Evolutionary conservation across 2,113 vertebrate genomes (phyloP), one percentile per base, ranked within the genome.

Genomic region (Alethe diademata): DNA sequence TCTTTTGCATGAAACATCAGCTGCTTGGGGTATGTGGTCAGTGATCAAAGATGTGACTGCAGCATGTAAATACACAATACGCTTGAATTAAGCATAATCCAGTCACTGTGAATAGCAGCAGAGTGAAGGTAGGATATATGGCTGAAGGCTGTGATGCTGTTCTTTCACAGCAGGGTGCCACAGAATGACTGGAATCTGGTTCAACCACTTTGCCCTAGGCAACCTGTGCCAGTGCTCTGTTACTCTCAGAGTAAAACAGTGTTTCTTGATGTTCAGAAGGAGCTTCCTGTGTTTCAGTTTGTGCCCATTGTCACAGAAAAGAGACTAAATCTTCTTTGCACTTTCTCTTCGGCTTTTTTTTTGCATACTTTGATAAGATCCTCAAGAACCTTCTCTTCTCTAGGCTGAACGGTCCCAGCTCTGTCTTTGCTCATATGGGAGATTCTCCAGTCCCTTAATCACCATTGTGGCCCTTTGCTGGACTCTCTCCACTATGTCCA

Each of bases 91-190:
- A 40, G 16, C 58, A 22, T 40, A n/a, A 45, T 71, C 28, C 7
- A 28, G 66, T 82, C 45, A 24, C 40, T 76, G 6, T 35, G 45
- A 74, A 51, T 31, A 79, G 66, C 48, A 69, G 35, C n/a, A 40
- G 35, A 72, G 48, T 43, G 24, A 74, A 72, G 18, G 31, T 26
- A 47, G 66, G 61, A 28, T 75, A 23, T 64, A 8, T 15, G 17
- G 29, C 18, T 64, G 40, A 56, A 82, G 38, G 38, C 24, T 60
- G 14, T 75, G 48, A 25, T 82, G 53, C 40, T 6, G 1, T 73
- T 64, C 23, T 53, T 79, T 58, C 47, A 7, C 45, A 81, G 56
- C 35, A 56, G 0, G 48, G 0, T 0, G 1, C 12, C 36, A 29
- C n/a, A 22, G n/a, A 75, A 45, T 86, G 28, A 50, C 14, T 5